Evolutionary conservation across 1,140 invertebrate species (phyloP), one percentile per base, ranked within the genome.

Genomic region (Achroia grisella): DNA sequence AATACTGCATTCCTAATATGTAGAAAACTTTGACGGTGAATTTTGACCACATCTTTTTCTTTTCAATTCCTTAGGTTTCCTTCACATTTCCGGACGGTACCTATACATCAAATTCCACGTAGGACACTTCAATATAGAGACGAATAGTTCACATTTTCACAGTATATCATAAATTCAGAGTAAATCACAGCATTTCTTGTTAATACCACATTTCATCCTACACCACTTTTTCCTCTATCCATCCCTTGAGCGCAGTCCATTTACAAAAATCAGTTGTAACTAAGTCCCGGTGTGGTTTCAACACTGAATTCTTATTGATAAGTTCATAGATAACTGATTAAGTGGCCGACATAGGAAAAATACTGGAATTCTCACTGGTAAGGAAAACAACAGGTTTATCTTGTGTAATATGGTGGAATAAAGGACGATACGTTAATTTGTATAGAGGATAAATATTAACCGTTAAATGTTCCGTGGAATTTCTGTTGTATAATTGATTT

Each of bases 1-100:
- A 72, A 49, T 74, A 59, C 51, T 81, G 77, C 41, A 78, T 50
- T 0, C 72, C 62, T 5, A 69, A 52, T 5, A 72, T 50, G n/a
- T 76, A 67, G 33, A 78, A 37, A 1, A 81, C 65, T 33, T 66
- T 56, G 4, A 81, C 52, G 9, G 69, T 63, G 39, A 52, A 43
- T 6, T 48, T 40, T 0, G 39, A 44, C 44, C 34, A 27, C 34
- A 52, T 44, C 33, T 50, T 35, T n/a, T 8, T 30, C 10, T 10
- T 9, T 12, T 52, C 56, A 15, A 23, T 36, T 14, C 9, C 13
- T 31, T 37, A n/a, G n/a, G n/a, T n/a, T n/a, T n/a, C n/a, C 43
- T 51, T 41, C 23, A 44, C 50, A 55, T 23, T 23, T 23, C 6
- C 2, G 17, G 36, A 15, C 31, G 12, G 8, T 27, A 13, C 23